These are phyloP conservation scores for Halyomorpha halys DNA, from an alignment of 1,140 invertebrate species.

Conservation along the genomic window DNA sequence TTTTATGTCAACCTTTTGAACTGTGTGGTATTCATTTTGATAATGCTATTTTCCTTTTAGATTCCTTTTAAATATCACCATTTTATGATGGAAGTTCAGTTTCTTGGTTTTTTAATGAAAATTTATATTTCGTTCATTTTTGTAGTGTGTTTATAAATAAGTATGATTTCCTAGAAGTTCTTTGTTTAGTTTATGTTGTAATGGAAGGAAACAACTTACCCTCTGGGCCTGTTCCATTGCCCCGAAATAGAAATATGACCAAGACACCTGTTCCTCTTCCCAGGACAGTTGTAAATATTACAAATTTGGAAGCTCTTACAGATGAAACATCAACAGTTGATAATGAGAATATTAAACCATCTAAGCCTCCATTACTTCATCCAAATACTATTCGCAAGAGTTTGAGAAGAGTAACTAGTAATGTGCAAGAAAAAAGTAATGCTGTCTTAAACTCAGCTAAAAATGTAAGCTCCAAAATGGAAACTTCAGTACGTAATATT, in stretches of 20 bases:
- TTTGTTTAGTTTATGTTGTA: background rate
- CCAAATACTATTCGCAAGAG: constrained; percentile 26
- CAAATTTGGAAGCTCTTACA: background rate
- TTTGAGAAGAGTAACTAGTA: constrained; percentile 28
- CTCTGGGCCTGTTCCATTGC: constrained; percentile 9
- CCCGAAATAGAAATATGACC: background rate
- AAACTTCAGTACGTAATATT: constrained; percentile 30
- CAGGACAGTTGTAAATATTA: constrained; percentile 13
- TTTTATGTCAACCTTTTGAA: too few species aligned
- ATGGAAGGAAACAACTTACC: background rate
- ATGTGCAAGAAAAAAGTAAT: constrained; percentile 31
- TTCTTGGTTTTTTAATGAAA: too few species aligned
- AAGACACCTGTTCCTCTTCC: constrained; percentile 18
- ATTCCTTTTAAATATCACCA: too few species aligned
- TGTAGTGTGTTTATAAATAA: too few species aligned
- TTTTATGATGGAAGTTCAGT: too few species aligned
- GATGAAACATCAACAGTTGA: background rate
- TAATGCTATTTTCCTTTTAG: too few species aligned
- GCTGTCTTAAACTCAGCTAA: constrained; percentile 31
- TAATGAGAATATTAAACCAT: constrained; percentile 1
- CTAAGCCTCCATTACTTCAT: background rate
- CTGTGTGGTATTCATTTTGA: too few species aligned
- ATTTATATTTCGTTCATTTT: too few species aligned
- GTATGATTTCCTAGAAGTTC: too few species aligned
- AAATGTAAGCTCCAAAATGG: constrained; percentile 31